These are phyloP conservation scores for Aspidiotus rigidus DNA, from an alignment of 2,888 invertebrate species.

Conservation along the genomic window DNA sequence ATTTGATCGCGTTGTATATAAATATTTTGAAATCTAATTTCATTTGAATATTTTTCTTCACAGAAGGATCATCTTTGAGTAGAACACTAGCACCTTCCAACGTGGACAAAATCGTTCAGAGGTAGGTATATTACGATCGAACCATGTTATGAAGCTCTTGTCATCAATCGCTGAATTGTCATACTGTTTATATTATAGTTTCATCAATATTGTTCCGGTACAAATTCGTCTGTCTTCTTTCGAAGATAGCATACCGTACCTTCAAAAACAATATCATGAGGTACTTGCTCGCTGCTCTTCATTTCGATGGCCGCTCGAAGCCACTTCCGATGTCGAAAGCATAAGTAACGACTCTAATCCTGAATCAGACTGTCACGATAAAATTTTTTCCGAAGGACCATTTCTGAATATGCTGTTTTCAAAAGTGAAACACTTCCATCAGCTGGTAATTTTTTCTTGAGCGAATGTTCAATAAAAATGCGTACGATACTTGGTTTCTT, in stretches of 20 bases:
- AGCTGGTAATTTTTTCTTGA: constrained; percentile 43
- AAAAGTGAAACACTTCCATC: constrained; percentile 54
- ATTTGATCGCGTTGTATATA: too few species aligned
- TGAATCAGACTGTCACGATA: constrained; percentile 40
- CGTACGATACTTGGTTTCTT: not conserved
- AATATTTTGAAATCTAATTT: not conserved
- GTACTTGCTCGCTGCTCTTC: constrained; percentile 44
- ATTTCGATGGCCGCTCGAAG: constrained; percentile 50
- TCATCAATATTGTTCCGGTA: constrained; percentile 47
- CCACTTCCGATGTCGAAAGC: constrained; percentile 34
- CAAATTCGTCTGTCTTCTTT: constrained; percentile 52
- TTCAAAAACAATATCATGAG: constrained; percentile 54
- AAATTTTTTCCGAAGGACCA: constrained; percentile 59
- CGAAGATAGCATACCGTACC: constrained; percentile 65
- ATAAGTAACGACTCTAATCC: constrained; percentile 21
- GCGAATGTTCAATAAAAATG: not conserved
- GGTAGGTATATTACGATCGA: constrained; percentile 37
- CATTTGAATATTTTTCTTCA: not conserved
- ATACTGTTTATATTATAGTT: constrained; percentile 29
- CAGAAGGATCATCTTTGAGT: constrained; percentile 39
- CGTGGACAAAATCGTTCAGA: constrained; percentile 38
- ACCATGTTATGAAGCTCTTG: constrained; percentile 34
- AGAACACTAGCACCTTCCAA: constrained; percentile 44
- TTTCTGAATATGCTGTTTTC: constrained; percentile 60
- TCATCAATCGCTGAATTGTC: constrained; percentile 15